Conservation (phyloP, 2,797 vertebrate species). For the Sebastes elongatus region DNA sequence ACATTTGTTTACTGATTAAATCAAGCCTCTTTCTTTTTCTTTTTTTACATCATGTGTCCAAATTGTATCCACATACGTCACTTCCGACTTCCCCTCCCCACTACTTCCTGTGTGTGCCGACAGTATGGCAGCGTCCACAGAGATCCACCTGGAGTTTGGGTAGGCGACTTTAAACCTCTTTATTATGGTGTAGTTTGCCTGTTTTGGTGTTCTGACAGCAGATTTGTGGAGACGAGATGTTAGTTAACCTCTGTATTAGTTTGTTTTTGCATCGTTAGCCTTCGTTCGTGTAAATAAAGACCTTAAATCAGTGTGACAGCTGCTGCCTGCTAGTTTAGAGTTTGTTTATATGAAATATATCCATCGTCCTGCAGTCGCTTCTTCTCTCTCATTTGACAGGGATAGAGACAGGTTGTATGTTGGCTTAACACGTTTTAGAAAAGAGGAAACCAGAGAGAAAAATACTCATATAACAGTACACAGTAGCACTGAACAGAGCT, state of each 20-base stretch:
- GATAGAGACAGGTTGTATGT: background rate
- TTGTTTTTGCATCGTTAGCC: fast-evolving
- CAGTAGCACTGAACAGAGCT: background rate
- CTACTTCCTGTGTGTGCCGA: slow-evolving; percentile 68
- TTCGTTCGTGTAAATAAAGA: background rate
- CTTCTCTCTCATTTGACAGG: background rate
- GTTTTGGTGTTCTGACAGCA: no score
- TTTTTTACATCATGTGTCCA: background rate
- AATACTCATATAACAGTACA: background rate
- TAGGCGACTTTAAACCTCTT: slow-evolving; percentile 68
- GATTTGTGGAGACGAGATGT: fast-evolving
- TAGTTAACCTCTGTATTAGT: fast-evolving
- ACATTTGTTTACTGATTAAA: background rate
- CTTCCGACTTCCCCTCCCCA: slow-evolving; percentile 45
- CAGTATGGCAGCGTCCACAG: slow-evolving; percentile 93
- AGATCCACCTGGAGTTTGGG: slow-evolving; percentile 92
- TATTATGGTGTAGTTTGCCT: fast-evolving
- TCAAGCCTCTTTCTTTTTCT: background rate
- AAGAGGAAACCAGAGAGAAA: background rate
- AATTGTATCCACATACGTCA: slow-evolving; percentile 21
- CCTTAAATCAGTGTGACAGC: background rate
- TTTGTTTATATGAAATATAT: slow-evolving; percentile 18
- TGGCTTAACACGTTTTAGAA: no score
- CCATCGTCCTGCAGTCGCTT: fast-evolving
- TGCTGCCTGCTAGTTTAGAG: background rate